A percentile compares a stretch with the other conserved stretches of the same genome.
These are phyloP conservation scores for Muscina levida DNA, from an alignment of 2,888 invertebrate genomes.

Conservation along the genomic window DNA sequence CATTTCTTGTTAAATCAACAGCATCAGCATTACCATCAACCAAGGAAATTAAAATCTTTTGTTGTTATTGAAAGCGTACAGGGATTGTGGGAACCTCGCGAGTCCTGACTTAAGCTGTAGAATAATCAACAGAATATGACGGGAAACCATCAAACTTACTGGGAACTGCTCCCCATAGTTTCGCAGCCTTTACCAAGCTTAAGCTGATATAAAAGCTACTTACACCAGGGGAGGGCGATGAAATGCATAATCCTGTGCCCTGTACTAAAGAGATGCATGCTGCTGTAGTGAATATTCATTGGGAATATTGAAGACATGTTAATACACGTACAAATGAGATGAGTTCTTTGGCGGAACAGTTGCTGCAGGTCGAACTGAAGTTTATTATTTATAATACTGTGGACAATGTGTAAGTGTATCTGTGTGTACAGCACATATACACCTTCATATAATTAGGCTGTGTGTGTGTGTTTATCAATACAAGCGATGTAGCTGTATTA, in stretches of 20 bases:
- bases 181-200: not conserved
- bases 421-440: not conserved
- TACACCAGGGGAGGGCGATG: too few relatives aligned
- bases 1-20: not conserved
- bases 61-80: slow-evolving; percentile 35
- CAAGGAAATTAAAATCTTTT: slow-evolving; percentile 47
- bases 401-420: slow-evolving; percentile 11
- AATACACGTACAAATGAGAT: too few relatives aligned
- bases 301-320: too few relatives aligned
- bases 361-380: slow-evolving; percentile 16
- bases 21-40: not conserved
- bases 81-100: not conserved
- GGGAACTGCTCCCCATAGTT: not conserved
- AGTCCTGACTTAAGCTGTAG: not conserved
- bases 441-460: not conserved
- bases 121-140: slow-evolving; percentile 26
- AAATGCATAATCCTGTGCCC: too few relatives aligned
- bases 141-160: not conserved
- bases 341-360: too few relatives aligned
- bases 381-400: slow-evolving; percentile 50
- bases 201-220: slow-evolving; percentile 31
- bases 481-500: too few relatives aligned
- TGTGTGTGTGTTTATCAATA: not conserved
- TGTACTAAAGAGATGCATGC: too few relatives aligned
- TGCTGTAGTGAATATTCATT: too few relatives aligned